Conservation (phyloP, 2,113 vertebrate genomes). For the Carassius gibelio region DNA sequence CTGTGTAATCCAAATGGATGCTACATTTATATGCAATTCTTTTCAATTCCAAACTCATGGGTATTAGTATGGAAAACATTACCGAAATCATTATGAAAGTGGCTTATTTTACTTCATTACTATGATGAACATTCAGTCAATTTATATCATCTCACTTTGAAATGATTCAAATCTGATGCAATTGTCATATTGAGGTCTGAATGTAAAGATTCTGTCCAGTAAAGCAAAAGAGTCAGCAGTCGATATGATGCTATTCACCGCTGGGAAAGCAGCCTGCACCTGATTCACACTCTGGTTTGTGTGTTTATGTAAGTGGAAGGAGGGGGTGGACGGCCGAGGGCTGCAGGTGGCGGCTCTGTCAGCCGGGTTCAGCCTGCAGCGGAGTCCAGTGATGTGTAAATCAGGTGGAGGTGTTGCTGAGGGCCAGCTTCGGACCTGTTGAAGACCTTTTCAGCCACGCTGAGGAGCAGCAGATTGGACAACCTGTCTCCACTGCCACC, state of each 20-base stretch:
- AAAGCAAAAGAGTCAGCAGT: neutral
- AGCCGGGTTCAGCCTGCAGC: constrained; percentile 27
- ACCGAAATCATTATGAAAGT: neutral
- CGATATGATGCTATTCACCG: neutral
- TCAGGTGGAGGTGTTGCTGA: constrained; percentile 46
- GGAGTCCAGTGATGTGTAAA: constrained; percentile 24
- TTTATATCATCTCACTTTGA: neutral
- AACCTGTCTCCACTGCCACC: neutral
- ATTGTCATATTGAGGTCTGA: neutral
- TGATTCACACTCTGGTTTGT: constrained; percentile 13
- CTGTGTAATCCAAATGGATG: neutral
- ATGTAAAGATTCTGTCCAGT: neutral
- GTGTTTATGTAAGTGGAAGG: constrained; percentile 30
- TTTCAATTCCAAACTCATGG: too few species aligned
- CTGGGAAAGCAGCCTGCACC: constrained; percentile 12
- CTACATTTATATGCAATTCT: neutral
- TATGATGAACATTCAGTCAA: neutral
- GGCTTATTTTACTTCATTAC: neutral
- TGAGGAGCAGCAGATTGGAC: constrained; percentile 28
- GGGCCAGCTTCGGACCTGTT: neutral
- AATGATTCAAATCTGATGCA: neutral
- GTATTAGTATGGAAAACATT: neutral
- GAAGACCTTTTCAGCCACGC: neutral
- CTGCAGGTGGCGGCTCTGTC: constrained; percentile 38
- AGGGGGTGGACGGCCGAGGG: constrained; percentile 6